Evolutionary conservation across 2,797 vertebrate genomes (phyloP).

Genomic region (Mionectes olivaceus): DNA sequence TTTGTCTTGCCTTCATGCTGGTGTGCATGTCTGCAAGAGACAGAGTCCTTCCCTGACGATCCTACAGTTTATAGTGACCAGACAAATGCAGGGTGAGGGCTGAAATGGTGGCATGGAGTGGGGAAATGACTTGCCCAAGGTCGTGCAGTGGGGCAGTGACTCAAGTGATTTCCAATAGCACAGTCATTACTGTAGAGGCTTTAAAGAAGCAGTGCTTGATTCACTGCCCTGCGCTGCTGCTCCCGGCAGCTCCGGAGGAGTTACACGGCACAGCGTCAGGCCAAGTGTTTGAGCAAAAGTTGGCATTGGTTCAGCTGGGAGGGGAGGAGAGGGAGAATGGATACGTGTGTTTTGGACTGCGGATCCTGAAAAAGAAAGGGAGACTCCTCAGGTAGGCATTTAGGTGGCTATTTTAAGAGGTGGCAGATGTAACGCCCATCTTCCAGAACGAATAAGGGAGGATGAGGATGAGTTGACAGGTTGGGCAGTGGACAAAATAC

Average conservation of each 20-base stretch:
- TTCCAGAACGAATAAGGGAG: not conserved
- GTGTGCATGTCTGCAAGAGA: not conserved
- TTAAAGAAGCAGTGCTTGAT: not conserved
- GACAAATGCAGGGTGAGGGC: not conserved
- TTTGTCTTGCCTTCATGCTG: not conserved
- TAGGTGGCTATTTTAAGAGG: not conserved
- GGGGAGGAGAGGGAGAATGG: not conserved
- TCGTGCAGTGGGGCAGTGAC: slow-evolving; percentile 4
- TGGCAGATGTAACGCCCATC: not conserved
- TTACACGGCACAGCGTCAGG: not conserved
- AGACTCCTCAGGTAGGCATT: not conserved
- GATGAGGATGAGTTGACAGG: not conserved
- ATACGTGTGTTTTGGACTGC: not conserved
- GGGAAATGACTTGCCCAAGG: slow-evolving; percentile 42
- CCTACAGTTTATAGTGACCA: not conserved
- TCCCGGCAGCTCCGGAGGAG: not conserved
- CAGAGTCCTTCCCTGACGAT: slow-evolving; percentile 30
- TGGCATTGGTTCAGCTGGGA: not conserved
- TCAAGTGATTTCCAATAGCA: slow-evolving; percentile 36
- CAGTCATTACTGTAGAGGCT: not conserved
- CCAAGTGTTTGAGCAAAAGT: not conserved
- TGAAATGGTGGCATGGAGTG: not conserved
- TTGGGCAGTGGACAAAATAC: not conserved
- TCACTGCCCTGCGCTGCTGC: not conserved
- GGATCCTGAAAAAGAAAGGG: not conserved